phyloP scores from a whole-genome alignment of 2,113 vertebrate genomes.

The Oostethus manadensis region DNA sequence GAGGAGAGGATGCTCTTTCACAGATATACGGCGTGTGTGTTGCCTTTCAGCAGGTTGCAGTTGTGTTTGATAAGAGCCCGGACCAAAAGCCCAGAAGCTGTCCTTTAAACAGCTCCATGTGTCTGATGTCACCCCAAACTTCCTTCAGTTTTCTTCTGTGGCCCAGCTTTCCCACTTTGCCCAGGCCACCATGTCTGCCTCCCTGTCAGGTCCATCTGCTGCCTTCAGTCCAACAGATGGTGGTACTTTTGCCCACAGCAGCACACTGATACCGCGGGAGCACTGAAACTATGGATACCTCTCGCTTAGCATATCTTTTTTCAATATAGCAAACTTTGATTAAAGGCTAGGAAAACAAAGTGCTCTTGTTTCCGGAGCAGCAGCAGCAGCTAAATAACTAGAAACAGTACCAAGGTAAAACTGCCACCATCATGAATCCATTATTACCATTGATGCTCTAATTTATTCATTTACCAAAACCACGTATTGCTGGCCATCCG shows the following conservation, averaged over 20 bases:
- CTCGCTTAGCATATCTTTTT: slow-evolving; percentile 2
- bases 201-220: slow-evolving; percentile 43
- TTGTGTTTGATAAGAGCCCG: slow-evolving; percentile 34
- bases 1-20: slow-evolving; percentile 7
- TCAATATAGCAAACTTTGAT: neutral
- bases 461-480: too few relatives aligned
- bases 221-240: slow-evolving; percentile 9
- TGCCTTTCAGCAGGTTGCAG: slow-evolving; percentile 29
- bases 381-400: too few relatives aligned
- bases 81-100: slow-evolving; percentile 28
- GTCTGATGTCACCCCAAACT: slow-evolving; percentile 41
- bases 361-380: neutral
- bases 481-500: too few relatives aligned
- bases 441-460: too few relatives aligned
- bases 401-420: too few relatives aligned
- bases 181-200: slow-evolving; percentile 16
- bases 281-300: neutral
- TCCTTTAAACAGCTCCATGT: slow-evolving; percentile 49
- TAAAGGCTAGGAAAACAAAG: neutral
- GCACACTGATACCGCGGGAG: neutral
- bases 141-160: slow-evolving; percentile 14
- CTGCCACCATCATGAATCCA: too few relatives aligned
- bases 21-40: slow-evolving; percentile 7
- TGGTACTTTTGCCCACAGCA: slow-evolving; percentile 16
- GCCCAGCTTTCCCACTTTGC: slow-evolving; percentile 4